phyloP scores from a whole-genome alignment of 1,140 invertebrate species.

The Drosophila rufa region DNA sequence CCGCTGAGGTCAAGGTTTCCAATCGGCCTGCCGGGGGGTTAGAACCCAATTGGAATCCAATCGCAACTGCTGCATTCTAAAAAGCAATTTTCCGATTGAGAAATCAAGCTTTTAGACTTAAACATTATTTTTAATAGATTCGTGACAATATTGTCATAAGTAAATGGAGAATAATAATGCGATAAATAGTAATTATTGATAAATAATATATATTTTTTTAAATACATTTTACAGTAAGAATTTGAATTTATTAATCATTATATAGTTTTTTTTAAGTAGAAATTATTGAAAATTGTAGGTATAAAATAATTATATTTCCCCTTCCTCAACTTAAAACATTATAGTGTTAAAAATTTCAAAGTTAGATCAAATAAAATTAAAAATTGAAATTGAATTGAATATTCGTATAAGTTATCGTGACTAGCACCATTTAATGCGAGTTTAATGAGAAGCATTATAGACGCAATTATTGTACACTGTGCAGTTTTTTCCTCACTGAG shows the following conservation, averaged over 20 bases:
- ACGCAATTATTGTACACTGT: neutral
- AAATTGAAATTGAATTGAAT: neutral
- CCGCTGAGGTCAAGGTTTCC: slow-evolving; percentile 48
- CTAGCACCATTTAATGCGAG: neutral
- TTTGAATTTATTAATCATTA: too few relatives aligned
- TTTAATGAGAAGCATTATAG: slow-evolving; percentile 2
- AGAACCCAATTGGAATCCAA: slow-evolving; percentile 21
- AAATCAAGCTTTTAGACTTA: neutral
- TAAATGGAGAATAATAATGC: neutral
- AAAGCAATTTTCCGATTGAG: neutral
- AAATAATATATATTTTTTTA: too few relatives aligned
- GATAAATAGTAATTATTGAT: neutral
- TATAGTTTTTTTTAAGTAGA: too few relatives aligned
- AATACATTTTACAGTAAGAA: too few relatives aligned
- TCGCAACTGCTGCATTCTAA: slow-evolving; percentile 8
- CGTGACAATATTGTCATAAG: neutral
- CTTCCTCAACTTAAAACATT: too few relatives aligned
- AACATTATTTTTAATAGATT: neutral
- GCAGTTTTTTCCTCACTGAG: neutral
- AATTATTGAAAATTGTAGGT: too few relatives aligned
- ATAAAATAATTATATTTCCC: too few relatives aligned
- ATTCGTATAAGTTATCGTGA: slow-evolving; percentile 2
- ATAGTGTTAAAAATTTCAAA: too few relatives aligned
- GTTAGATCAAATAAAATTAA: neutral
- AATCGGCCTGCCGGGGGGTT: neutral